phyloP scores from a whole-genome alignment of 2,113 vertebrate species.

The Mixornis gularis region DNA sequence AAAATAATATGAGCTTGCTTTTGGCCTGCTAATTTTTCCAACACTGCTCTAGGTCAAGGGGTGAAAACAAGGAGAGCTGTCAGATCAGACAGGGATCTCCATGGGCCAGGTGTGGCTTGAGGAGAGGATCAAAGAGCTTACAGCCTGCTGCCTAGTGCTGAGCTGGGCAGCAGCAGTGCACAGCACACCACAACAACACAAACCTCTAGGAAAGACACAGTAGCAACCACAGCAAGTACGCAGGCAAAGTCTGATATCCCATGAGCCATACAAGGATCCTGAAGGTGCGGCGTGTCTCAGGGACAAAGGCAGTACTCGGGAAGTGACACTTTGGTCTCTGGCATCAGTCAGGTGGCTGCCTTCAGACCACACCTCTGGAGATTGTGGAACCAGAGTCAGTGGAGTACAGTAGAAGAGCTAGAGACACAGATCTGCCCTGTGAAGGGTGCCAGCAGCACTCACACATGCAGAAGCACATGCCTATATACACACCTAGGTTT shows the following conservation, averaged over 20 bases:
- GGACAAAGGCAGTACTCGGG: not conserved
- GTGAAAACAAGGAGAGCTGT: not conserved
- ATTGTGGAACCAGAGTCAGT: not conserved
- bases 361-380: not conserved
- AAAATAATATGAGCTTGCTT: not conserved
- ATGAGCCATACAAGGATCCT: not conserved
- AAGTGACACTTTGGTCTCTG: not conserved
- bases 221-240: not conserved
- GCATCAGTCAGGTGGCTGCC: not conserved
- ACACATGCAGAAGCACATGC: not conserved
- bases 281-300: not conserved
- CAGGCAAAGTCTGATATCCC: not conserved
- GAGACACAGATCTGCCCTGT: not conserved
- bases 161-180: not conserved
- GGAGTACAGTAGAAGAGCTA: not conserved
- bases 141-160: rapidly evolving
- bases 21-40: not conserved
- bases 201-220: not conserved
- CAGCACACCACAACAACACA: not conserved
- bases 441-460: not conserved
- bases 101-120: not conserved
- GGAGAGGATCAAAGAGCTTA: not conserved
- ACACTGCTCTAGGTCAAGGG: not conserved
- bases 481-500: not conserved
- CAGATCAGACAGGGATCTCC: not conserved